Conservation (phyloP, 2,888 invertebrate genomes). For the Drosophila subquinaria region DNA sequence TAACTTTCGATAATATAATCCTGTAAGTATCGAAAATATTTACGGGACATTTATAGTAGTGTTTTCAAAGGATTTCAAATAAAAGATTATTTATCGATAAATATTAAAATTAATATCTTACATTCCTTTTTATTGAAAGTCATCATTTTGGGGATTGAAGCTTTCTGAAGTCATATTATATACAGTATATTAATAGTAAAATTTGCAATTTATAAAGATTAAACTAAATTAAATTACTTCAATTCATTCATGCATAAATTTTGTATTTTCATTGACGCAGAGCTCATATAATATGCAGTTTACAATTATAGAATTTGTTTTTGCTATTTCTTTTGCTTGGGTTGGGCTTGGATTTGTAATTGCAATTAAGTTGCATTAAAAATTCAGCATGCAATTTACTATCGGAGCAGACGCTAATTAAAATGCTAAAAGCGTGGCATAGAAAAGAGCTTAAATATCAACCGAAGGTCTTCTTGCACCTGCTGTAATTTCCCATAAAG, state of each 20-base stretch:
- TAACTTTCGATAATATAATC: too few species aligned
- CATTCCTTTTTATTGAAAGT: too few species aligned
- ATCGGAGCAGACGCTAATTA: constrained; percentile 40
- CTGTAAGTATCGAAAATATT: too few species aligned
- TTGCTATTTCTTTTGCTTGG: constrained; percentile 1
- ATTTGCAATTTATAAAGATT: too few species aligned
- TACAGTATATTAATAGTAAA: too few species aligned
- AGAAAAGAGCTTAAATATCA: constrained; percentile 43
- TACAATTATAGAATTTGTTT: constrained; percentile 28
- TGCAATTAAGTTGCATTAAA: constrained; percentile 50
- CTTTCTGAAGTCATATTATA: too few species aligned
- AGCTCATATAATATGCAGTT: constrained; percentile 45
- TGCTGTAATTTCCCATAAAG: background rate
- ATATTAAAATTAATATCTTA: too few species aligned
- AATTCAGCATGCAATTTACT: constrained; percentile 44
- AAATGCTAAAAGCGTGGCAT: constrained; percentile 35
- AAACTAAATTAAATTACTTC: too few species aligned
- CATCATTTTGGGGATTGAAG: too few species aligned
- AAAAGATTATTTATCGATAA: too few species aligned
- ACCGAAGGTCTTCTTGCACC: background rate
- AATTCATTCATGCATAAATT: background rate
- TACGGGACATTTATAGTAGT: too few species aligned
- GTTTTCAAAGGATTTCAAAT: too few species aligned
- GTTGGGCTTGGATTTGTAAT: constrained; percentile 30
- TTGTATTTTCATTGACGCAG: background rate